Evolutionary conservation across 2,888 invertebrate genomes (phyloP).

Genomic region (Teleogryllus oceanicus): DNA sequence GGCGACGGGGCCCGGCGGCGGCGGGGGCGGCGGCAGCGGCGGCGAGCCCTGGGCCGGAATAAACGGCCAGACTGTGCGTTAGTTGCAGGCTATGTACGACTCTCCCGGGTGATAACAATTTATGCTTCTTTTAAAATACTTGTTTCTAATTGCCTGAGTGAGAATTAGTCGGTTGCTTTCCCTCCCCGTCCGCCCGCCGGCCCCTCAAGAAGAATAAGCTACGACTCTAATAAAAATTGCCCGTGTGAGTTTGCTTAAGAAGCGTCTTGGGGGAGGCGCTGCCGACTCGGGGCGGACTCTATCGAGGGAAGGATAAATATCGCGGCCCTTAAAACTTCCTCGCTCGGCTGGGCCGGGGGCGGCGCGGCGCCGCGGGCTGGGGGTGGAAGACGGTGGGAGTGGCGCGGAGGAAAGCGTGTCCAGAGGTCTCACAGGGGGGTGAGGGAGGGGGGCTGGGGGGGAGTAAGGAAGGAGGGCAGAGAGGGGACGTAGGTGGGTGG

Average conservation of each 20-base stretch:
- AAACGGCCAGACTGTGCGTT: not conserved
- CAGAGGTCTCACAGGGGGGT: no score
- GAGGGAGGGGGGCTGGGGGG: no score
- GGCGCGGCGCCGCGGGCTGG: not conserved
- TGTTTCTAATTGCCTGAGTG: conserved; percentile 48
- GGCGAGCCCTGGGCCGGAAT: not conserved
- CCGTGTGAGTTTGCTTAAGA: conserved; percentile 25
- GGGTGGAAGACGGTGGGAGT: not conserved
- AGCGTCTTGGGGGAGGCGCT: not conserved
- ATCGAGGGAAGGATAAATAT: conserved; percentile 32
- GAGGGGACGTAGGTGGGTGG: no score
- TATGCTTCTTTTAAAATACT: conserved; percentile 48
- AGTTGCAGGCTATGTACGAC: conserved; percentile 25
- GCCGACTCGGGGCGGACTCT: conserved; percentile 19
- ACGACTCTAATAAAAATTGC: conserved; percentile 45
- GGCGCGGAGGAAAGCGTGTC: not conserved
- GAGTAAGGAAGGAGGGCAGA: no score
- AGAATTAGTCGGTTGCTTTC: conserved; percentile 45
- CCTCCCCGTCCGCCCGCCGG: conserved; percentile 27
- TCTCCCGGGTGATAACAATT: conserved; percentile 43
- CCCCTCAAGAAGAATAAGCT: conserved; percentile 40
- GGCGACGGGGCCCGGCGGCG: not conserved
- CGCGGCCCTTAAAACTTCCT: conserved; percentile 27
- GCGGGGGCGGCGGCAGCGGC: not conserved
- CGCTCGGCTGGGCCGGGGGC: not conserved